Percentiles rank a stretch among this genome's conserved stretches.
These are phyloP conservation scores for Lydus trimaculatus DNA, from an alignment of 2,888 invertebrate species.

Conservation along the genomic window DNA sequence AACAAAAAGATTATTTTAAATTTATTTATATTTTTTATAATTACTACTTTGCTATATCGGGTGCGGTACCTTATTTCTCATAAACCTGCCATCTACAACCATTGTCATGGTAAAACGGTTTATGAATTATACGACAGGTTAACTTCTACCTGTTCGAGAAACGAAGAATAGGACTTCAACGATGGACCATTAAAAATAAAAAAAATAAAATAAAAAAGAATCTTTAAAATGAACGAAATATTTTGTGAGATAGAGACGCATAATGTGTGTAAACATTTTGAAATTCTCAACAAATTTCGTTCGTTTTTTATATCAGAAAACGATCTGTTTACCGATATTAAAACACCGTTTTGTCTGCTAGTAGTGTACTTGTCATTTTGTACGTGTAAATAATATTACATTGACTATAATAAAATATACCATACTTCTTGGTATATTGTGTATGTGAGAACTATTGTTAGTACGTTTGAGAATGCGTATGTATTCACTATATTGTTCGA, in stretches of 20 bases:
- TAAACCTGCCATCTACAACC: slow-evolving; percentile 40
- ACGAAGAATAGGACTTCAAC: slow-evolving; percentile 8
- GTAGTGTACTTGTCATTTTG: slow-evolving; percentile 20
- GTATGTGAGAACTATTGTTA: slow-evolving; percentile 39
- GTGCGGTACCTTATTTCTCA: slow-evolving; percentile 43
- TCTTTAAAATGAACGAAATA: not conserved
- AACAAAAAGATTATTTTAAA: slow-evolving; percentile 39
- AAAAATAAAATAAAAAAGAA: too few species aligned
- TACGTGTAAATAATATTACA: slow-evolving; percentile 30
- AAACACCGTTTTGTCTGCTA: not conserved
- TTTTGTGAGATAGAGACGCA: not conserved
- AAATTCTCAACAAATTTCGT: slow-evolving; percentile 13
- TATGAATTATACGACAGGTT: slow-evolving; percentile 49
- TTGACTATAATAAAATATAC: slow-evolving; percentile 12
- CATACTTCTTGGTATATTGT: slow-evolving; percentile 32
- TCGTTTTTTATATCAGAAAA: not conserved
- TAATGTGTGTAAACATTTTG: slow-evolving; percentile 4
- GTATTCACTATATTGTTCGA: slow-evolving; percentile 17
- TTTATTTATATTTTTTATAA: slow-evolving; percentile 44
- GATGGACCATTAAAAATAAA: slow-evolving; percentile 14
- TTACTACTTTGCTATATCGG: slow-evolving; percentile 43
- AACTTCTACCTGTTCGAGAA: slow-evolving; percentile 34
- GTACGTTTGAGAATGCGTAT: slow-evolving; percentile 31
- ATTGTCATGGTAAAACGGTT: slow-evolving; percentile 50
- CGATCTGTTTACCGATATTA: slow-evolving; percentile 6